Conservation (phyloP, 2,888 invertebrate genomes). For the Gnatocerus cornutus region DNA sequence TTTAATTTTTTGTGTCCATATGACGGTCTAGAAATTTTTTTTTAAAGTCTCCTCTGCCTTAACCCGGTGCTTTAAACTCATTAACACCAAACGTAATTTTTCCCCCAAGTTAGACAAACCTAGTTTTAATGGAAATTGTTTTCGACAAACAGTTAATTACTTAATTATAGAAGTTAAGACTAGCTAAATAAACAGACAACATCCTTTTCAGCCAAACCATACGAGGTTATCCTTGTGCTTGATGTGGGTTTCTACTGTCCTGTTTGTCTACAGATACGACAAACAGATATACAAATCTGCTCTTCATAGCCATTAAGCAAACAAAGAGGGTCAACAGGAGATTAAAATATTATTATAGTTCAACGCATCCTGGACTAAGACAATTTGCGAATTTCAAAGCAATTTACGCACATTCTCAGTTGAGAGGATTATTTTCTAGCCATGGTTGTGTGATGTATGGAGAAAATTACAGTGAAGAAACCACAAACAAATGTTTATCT, state of each 20-base stretch:
- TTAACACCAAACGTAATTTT: too few relatives aligned
- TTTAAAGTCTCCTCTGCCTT: too few relatives aligned
- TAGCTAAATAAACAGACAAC: conserved; percentile 25
- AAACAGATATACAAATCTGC: conserved; percentile 46
- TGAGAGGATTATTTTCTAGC: not conserved
- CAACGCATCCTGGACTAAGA: conserved; percentile 19
- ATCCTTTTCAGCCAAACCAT: conserved; percentile 21
- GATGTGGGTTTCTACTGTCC: conserved; percentile 47
- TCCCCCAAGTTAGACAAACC: not conserved
- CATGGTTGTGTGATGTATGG: not conserved
- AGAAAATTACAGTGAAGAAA: too few relatives aligned
- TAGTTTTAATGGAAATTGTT: not conserved
- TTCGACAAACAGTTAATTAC: not conserved
- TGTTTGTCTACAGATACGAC: conserved; percentile 49
- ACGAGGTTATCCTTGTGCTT: conserved; percentile 45
- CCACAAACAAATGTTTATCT: too few relatives aligned
- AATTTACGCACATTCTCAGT: conserved; percentile 13
- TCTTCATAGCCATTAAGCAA: conserved; percentile 43
- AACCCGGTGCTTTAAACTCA: too few relatives aligned
- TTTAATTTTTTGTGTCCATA: too few relatives aligned
- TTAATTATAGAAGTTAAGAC: conserved; percentile 3
- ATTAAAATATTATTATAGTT: conserved; percentile 49
- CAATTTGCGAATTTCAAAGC: conserved; percentile 29
- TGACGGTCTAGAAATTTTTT: too few relatives aligned
- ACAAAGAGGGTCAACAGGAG: conserved; percentile 46